phyloP scores from a whole-genome alignment of 2,113 vertebrate species.

The Anolis carolinensis region DNA sequence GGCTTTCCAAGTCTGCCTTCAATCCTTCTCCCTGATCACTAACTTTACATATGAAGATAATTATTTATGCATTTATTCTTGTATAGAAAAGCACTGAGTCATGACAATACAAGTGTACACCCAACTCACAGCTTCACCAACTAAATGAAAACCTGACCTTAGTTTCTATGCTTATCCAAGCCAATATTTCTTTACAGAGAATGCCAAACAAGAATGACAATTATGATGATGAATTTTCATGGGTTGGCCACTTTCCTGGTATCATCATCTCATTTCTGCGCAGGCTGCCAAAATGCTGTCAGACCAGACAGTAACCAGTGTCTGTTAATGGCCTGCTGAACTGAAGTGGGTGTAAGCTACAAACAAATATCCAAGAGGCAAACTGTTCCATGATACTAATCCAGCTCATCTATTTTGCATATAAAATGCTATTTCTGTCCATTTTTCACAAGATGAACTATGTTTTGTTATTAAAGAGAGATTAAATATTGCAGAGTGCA shows the following conservation, averaged over 20 bases:
- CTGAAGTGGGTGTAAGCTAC: not conserved
- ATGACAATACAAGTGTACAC: not conserved
- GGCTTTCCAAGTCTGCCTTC: not conserved
- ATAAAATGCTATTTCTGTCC: not conserved
- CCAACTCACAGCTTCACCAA: not conserved
- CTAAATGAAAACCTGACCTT: not conserved
- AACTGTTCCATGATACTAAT: not conserved
- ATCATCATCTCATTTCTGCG: not conserved
- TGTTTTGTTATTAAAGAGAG: not conserved
- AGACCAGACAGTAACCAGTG: slow-evolving; percentile 8
- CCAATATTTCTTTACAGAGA: not conserved
- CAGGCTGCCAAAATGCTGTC: slow-evolving; percentile 1
- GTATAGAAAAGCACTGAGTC: not conserved
- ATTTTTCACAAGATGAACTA: slow-evolving; percentile 1
- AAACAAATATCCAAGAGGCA: not conserved
- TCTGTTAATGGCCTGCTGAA: slow-evolving; percentile 4
- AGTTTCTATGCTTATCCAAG: not conserved
- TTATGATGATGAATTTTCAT: slow-evolving; percentile 13
- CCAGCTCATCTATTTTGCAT: not conserved
- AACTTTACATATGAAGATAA: not conserved
- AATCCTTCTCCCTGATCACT: not conserved
- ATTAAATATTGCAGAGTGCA: too few species aligned
- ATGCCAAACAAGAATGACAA: slow-evolving; percentile 5
- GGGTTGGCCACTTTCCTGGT: not conserved
- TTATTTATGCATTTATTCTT: not conserved